Percentiles rank a stretch among this genome's conserved stretches.
Evolutionary conservation across 2,113 vertebrate genomes (phyloP).

Genomic region (Elephantulus edwardii): DNA sequence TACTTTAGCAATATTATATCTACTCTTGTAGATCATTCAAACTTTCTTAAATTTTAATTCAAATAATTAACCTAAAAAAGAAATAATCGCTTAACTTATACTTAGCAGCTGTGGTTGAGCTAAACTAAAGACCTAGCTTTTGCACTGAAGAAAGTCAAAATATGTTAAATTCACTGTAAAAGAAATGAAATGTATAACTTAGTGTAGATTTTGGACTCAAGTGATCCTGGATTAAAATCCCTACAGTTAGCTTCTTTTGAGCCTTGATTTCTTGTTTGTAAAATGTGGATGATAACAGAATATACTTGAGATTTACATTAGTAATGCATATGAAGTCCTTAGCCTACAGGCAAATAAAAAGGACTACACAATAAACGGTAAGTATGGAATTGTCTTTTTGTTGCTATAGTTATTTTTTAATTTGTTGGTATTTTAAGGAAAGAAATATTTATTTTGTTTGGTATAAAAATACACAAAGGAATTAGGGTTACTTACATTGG

Average conservation of each 20-base stretch:
- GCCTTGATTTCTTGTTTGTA: not conserved
- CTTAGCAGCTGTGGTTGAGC: not conserved
- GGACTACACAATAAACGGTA: not conserved
- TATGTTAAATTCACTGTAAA: not conserved
- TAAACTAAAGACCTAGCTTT: not conserved
- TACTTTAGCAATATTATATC: not conserved
- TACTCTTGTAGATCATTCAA: not conserved
- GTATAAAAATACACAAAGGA: not conserved
- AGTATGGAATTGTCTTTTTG: not conserved
- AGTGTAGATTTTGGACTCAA: not conserved
- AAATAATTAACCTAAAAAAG: constrained; percentile 12
- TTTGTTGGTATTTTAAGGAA: not conserved
- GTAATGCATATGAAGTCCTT: not conserved
- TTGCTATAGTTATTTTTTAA: no score
- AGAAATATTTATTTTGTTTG: not conserved
- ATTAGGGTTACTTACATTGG: not conserved
- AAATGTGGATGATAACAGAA: not conserved
- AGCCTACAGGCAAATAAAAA: not conserved
- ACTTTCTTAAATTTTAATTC: constrained; percentile 16
- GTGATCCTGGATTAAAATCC: not conserved
- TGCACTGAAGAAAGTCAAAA: not conserved
- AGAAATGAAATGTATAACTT: not conserved
- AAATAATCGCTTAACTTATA: not conserved
- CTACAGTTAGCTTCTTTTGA: not conserved
- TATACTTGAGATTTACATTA: not conserved